Evolutionary conservation across 2,888 invertebrate species (phyloP).

Genomic region (Apoda limacodes): DNA sequence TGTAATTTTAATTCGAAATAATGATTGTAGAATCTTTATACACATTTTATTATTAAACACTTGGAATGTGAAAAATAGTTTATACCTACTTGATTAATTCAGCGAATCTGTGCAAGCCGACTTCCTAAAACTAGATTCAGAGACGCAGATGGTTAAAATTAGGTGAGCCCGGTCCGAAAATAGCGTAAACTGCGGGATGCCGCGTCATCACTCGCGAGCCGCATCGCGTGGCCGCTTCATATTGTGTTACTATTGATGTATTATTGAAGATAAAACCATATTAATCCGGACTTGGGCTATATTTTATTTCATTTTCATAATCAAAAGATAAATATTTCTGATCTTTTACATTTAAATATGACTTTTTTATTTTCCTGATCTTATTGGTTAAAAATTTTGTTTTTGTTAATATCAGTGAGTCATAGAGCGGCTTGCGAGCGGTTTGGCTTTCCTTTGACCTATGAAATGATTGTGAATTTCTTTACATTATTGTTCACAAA

Average conservation of each 20-base stretch:
- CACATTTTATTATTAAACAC: too few relatives aligned
- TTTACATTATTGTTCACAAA: conserved; percentile 39
- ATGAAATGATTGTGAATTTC: conserved; percentile 45
- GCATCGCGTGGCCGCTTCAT: conserved; percentile 29
- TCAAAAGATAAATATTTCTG: too few relatives aligned
- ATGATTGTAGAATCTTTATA: too few relatives aligned
- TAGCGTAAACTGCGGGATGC: conserved; percentile 59
- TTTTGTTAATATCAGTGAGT: too few relatives aligned
- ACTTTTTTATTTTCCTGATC: too few relatives aligned
- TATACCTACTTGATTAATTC: conserved; percentile 37
- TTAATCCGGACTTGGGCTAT: too few relatives aligned
- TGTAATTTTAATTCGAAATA: conserved; percentile 23
- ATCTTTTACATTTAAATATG: too few relatives aligned
- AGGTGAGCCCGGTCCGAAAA: conserved; percentile 53
- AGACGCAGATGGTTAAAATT: conserved; percentile 70
- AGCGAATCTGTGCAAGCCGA: conserved; percentile 52
- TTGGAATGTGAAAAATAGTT: too few relatives aligned
- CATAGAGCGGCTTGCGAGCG: too few relatives aligned
- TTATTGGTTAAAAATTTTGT: too few relatives aligned
- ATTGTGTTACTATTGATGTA: conserved; percentile 66
- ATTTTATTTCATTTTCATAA: too few relatives aligned
- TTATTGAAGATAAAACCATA: too few relatives aligned
- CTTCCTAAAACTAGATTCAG: conserved; percentile 66
- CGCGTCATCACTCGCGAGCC: conserved; percentile 45
- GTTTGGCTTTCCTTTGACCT: conserved; percentile 26